phyloP scores from a whole-genome alignment of 2,113 vertebrate species.

The Gymnocephalus cernua region DNA sequence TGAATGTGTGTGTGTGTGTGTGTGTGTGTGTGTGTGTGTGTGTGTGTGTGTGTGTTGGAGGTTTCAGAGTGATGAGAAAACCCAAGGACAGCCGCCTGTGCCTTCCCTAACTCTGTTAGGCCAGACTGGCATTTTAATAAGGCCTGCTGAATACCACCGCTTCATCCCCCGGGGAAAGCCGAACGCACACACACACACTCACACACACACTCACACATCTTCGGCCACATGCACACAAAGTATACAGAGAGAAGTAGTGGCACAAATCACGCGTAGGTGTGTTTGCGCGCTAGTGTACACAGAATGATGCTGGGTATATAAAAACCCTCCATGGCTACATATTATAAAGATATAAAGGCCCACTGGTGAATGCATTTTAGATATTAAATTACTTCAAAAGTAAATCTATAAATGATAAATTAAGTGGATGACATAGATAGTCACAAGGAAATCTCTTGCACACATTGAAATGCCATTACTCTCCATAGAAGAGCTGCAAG shows the following conservation, averaged over 20 bases:
- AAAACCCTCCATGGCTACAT: conserved; percentile 25
- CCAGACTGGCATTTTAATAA: conserved; percentile 86
- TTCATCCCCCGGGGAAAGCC: conserved; percentile 78
- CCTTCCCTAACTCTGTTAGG: conserved; percentile 77
- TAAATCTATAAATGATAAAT: conserved; percentile 79
- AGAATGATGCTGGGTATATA: conserved; percentile 3
- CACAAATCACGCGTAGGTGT: conserved; percentile 49
- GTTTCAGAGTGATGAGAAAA: conserved; percentile 71
- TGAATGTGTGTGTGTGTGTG: conserved; percentile 16
- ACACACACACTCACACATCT: conserved; percentile 50
- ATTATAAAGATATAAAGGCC: conserved; percentile 46
- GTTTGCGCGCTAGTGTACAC: conserved; percentile 29
- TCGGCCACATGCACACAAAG: conserved; percentile 59
- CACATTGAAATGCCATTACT: conserved; percentile 68
- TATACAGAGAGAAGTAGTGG: conserved; percentile 41
- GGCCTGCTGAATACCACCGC: conserved; percentile 83
- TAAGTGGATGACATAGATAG: conserved; percentile 58
- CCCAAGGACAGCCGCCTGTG: conserved; percentile 77
- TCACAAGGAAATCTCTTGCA: conserved; percentile 48
- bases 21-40: conserved; percentile 12
- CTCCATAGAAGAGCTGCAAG: conserved; percentile 43
- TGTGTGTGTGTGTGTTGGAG: conserved; percentile 33
- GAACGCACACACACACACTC: conserved; percentile 30
- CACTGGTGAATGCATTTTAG: conserved; percentile 40
- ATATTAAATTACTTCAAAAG: conserved; percentile 76